Base-by-base conservation (phyloP, 2,113 vertebrate genomes). In the Sinocyclocheilus anshuiensis region DNA sequence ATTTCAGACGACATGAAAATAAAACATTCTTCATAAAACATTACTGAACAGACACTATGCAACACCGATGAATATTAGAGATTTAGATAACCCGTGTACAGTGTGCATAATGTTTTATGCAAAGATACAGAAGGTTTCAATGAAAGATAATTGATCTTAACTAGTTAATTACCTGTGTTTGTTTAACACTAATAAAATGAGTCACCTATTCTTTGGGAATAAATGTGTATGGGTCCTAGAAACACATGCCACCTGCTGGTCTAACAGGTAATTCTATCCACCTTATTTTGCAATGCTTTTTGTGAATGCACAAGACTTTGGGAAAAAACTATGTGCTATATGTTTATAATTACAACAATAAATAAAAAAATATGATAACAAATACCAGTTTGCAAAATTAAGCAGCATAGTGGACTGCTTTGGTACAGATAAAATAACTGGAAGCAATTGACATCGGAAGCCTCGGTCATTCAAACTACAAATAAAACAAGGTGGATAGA, bases 161-260 rank as follows among this genome's bases (percentile, higher is more conserved):
- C 72, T 11, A 61, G 4, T 53, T 53, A 55, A 89, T 87, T 81
- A 50, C 71, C 50, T 16, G 29, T 85, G 83, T 87, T 85, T 87
- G 77, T 76, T 77, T 59, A 81, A 57, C n/a, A 72, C 63, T 81
- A 84, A 86, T 89, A 57, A 77, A 45, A 63, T 50, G 59, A 75
- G 84, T 75, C 67, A 57, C 18, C 5, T 18, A n/a, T 69, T 42
- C n/a, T 12, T 50, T 76, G 15, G 24, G 33, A 45, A 24, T n/a
- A 57, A 45, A 55, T 42, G 16, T 24, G 71, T 18, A 55, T 72
- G 45, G 13, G 45, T 15, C 22, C 12, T 33, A 83, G 57, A 84
- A 55, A 18, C 65, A 77, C 80, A 83, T 36, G 77, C 81, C 81
- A 72, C 84, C 86, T 86, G 50, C 81, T 87, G 87, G 86, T 20